Conservation (phyloP, 2,113 vertebrate genomes). For the Dicaeum eximium region DNA sequence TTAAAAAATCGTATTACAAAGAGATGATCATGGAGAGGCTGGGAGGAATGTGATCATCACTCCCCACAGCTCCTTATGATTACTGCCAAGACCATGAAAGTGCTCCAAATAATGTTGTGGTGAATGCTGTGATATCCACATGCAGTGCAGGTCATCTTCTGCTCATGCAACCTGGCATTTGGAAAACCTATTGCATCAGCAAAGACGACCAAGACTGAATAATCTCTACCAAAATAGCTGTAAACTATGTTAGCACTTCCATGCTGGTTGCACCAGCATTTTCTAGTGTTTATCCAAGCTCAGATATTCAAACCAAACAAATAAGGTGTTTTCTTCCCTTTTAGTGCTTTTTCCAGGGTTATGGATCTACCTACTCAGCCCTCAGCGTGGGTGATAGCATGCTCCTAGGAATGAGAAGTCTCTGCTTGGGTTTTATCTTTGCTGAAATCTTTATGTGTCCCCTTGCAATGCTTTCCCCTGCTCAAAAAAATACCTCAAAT, state of each 20-base stretch:
- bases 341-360: neutral
- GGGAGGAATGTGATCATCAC: conserved; percentile 8
- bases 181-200: conserved; percentile 46
- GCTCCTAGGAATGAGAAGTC: neutral
- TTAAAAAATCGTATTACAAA: neutral
- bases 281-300: neutral
- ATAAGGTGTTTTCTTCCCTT: neutral
- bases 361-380: neutral
- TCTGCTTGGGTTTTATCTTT: neutral
- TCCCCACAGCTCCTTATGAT: conserved; percentile 31
- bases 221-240: conserved; percentile 42
- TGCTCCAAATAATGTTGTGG: conserved; percentile 47
- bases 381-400: fast-evolving
- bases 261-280: neutral
- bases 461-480: neutral
- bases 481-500: neutral
- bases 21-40: neutral
- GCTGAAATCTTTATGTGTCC: neutral
- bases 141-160: conserved; percentile 59
- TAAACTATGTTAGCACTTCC: conserved; percentile 30
- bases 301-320: neutral
- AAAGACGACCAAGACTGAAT: conserved; percentile 47
- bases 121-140: conserved; percentile 58
- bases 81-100: conserved; percentile 53
- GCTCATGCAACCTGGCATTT: conserved; percentile 53